Percentiles rank a stretch among this genome's conserved stretches.
These are phyloP conservation scores for Calidris pugnax DNA, from an alignment of 2,113 vertebrate genomes.

Conservation along the genomic window DNA sequence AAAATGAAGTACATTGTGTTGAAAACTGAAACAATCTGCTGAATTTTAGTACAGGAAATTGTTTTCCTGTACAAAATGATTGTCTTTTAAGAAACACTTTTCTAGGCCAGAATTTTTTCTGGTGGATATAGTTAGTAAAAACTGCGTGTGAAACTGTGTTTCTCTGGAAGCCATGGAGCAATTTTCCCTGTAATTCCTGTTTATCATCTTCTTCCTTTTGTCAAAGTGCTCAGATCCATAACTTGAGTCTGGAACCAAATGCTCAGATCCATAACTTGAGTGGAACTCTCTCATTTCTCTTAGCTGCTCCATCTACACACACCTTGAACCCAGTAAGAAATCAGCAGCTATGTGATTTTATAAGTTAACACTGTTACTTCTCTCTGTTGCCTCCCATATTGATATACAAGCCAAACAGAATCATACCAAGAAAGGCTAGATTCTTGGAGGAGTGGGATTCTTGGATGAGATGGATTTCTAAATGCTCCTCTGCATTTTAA, in stretches of 20 bases:
- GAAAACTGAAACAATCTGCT: not conserved
- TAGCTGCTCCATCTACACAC: not conserved
- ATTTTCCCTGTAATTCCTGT: not conserved
- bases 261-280: not conserved
- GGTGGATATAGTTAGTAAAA: not conserved
- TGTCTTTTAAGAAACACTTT: not conserved
- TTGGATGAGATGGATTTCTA: not conserved
- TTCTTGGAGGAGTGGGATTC: not conserved
- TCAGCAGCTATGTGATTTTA: not conserved
- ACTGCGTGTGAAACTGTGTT: not conserved
- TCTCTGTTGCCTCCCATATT: not conserved
- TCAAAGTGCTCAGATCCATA: not conserved
- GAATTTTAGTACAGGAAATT: not conserved
- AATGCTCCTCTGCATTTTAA: not conserved
- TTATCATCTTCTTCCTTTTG: not conserved
- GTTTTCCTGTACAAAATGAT: not conserved
- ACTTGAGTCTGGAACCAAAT: not conserved
- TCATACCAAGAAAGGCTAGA: not conserved
- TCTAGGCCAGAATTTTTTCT: not conserved
- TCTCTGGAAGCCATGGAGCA: not conserved
- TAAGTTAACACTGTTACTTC: not conserved
- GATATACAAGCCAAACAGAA: not conserved
- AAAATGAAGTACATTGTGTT: not conserved
- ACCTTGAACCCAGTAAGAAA: not conserved
- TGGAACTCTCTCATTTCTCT: not conserved